Evolutionary conservation across 2,113 vertebrate species (phyloP).

Genomic region (Spermophilus dauricus): DNA sequence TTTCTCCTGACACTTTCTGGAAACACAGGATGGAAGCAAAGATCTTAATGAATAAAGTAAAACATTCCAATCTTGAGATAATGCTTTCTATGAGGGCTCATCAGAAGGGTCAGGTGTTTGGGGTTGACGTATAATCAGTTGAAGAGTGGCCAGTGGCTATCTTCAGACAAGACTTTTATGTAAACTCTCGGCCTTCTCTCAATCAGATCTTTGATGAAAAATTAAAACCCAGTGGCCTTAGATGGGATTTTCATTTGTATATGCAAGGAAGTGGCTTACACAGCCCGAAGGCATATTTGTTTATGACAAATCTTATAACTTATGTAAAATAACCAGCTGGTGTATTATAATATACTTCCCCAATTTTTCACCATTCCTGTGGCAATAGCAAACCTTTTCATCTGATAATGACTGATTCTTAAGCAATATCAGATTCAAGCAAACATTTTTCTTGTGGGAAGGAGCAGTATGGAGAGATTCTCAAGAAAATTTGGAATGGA

Average conservation of each 20-base stretch:
- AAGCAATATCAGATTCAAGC: background rate
- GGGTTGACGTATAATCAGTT: background rate
- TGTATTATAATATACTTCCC: background rate
- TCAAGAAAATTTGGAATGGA: too few relatives aligned
- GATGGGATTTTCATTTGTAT: background rate
- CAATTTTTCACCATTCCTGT: conserved; percentile 5
- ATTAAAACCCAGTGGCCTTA: background rate
- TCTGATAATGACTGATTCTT: background rate
- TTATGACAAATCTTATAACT: conserved; percentile 29
- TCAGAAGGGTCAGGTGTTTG: background rate
- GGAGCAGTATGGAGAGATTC: background rate
- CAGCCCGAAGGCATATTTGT: background rate
- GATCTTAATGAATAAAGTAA: background rate
- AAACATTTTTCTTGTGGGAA: background rate
- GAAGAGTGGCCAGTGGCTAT: background rate
- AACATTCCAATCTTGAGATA: background rate
- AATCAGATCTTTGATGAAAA: background rate
- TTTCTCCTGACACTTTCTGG: background rate
- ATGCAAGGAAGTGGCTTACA: background rate
- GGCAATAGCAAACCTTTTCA: conserved; percentile 33
- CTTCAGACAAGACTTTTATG: background rate
- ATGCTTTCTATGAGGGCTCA: background rate
- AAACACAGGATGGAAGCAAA: background rate
- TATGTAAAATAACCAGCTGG: background rate
- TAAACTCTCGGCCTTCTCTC: background rate